Conservation (phyloP, 2,113 vertebrate species). For the Poeciliopsis turrubarensis region DNA sequence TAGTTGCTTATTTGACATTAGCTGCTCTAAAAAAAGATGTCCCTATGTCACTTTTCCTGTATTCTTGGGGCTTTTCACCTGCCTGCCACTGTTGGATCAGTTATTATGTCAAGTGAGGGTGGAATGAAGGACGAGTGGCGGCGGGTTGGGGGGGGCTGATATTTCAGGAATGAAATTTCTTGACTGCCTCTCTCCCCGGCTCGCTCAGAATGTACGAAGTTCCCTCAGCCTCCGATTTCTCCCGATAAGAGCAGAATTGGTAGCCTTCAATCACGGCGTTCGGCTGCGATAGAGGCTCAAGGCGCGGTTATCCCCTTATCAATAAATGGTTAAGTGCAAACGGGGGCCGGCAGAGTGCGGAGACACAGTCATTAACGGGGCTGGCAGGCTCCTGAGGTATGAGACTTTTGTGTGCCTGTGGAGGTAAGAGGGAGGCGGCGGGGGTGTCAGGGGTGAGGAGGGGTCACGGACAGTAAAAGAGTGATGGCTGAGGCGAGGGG, state of each 20-base stretch:
- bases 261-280: conserved; percentile 66
- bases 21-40: conserved; percentile 72
- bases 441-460: conserved; percentile 31
- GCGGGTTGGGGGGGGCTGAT: conserved; percentile 55
- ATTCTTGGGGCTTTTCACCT: conserved; percentile 51
- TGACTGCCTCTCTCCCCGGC: conserved; percentile 56
- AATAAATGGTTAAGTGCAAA: conserved; percentile 57
- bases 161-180: conserved; percentile 71
- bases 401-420: conserved; percentile 46
- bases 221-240: conserved; percentile 69
- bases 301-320: conserved; percentile 35
- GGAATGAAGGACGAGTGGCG: conserved; percentile 61
- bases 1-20: conserved; percentile 77
- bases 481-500: conserved; percentile 31
- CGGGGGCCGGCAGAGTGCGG: conserved; percentile 48
- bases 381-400: conserved; percentile 59
- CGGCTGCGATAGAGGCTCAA: conserved; percentile 50
- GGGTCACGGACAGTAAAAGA: conserved; percentile 62
- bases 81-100: conserved; percentile 66
- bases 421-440: conserved; percentile 21
- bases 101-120: conserved; percentile 69
- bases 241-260: conserved; percentile 54
- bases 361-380: conserved; percentile 66
- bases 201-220: conserved; percentile 56
- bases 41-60: conserved; percentile 56